Base-by-base conservation (phyloP, 2,888 invertebrate species). In the Heliconius erato region DNA sequence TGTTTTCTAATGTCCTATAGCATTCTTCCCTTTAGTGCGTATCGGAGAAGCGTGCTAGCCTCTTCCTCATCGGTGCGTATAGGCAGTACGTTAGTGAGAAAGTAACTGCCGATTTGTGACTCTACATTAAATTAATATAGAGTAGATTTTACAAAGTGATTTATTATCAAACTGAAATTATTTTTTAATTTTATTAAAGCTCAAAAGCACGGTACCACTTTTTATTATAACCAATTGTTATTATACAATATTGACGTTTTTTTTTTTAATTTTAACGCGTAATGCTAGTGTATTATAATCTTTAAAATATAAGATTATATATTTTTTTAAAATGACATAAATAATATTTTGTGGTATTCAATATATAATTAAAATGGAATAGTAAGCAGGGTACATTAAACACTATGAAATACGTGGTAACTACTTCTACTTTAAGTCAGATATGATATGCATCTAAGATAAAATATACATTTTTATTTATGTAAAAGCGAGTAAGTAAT, bases 31-130 rank as follows among this genome's bases (percentile, higher is more conserved):
- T 74, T 74, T 76, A 59, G 79, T 82, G 82, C 82, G 79, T 69
- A n/a, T 82, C 32, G 74, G 69, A 82, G 67, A 82, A 82, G 79
- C 79, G 82, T 82, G 82, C 59, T 63, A 76, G 74, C 68, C 74
- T n/a, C 67, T 79, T 74, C 74, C 54, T 63, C 67, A 35, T 59
- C 49, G 63, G 71, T 69, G 54, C 32, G 40, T 79, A 44, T 44
- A 69, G 68, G 28, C 74, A 79, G 78, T 82, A 72, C 78, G 59
- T 49, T 82, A 79, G 69, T 32, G 74, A 32, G 28, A 74, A 69
- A 76, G 23, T 59, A 69, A 59, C 59, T 74, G 54, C 40, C 72
- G 26, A 67, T 23, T 32, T 23, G 59, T 32, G 32, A n/a, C 54
- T 74, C 74, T 74, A 76, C 67, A 32, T 28, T 28, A 16, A 32